A percentile compares a stretch with the other conserved stretches of the same genome.
Evolutionary conservation across 1,140 invertebrate species (phyloP).

Genomic region (Drosophila murphyi): DNA sequence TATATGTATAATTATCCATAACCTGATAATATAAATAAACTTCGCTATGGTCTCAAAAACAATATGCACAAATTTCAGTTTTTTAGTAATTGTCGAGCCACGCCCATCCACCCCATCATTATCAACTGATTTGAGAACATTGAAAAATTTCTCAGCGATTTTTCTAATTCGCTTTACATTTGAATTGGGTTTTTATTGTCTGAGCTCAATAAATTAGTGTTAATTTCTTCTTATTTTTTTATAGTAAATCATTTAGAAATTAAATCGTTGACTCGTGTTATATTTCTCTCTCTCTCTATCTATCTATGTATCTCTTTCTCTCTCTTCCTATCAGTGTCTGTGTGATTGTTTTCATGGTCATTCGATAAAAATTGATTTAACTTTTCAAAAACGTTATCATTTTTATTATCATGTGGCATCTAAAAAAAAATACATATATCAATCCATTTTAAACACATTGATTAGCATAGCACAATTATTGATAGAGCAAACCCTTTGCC

Average conservation of each 20-base stretch:
- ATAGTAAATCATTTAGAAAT: conserved; percentile 54
- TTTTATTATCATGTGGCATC: conserved; percentile 18
- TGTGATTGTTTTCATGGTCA: not conserved
- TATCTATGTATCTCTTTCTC: not conserved
- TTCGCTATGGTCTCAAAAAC: no score
- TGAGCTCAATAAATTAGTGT: not conserved
- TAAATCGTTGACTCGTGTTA: conserved; percentile 31
- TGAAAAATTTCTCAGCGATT: no score
- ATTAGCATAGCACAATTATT: conserved; percentile 65
- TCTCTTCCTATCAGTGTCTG: not conserved
- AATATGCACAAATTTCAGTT: not conserved
- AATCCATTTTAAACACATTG: conserved; percentile 44
- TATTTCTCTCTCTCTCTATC: not conserved
- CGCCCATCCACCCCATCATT: no score
- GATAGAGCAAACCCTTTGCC: not conserved
- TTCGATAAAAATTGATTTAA: conserved; percentile 12
- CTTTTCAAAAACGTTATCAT: conserved; percentile 17
- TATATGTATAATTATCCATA: no score
- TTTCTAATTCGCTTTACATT: not conserved
- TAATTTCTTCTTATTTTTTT: not conserved
- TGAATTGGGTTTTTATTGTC: not conserved
- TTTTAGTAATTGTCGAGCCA: not conserved
- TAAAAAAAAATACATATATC: conserved; percentile 8
- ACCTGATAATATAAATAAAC: no score
- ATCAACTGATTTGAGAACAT: no score